Evolutionary conservation across 2,888 invertebrate genomes (phyloP).

Genomic region (Smittia aterrima): DNA sequence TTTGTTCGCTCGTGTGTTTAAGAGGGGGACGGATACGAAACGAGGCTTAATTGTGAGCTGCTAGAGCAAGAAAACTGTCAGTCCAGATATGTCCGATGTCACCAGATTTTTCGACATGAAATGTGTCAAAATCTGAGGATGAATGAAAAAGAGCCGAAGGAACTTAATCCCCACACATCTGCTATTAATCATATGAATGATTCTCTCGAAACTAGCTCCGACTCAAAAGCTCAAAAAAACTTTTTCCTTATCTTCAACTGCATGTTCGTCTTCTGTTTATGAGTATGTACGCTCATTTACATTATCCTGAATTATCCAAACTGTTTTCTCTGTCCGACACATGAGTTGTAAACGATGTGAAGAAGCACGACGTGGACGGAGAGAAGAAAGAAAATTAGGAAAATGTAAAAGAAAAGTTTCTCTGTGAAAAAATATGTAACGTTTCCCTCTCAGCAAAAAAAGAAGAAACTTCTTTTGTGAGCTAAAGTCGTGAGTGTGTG

Average conservation of each 20-base stretch:
- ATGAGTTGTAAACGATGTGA: not conserved
- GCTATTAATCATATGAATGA: constrained; percentile 38
- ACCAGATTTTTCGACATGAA: constrained; percentile 19
- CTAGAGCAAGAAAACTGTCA: constrained; percentile 9
- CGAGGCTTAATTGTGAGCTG: not conserved
- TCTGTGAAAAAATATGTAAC: not conserved
- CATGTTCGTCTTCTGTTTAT: not conserved
- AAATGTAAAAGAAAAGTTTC: constrained; percentile 4
- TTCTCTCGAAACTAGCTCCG: constrained; percentile 3
- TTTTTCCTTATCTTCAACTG: not conserved
- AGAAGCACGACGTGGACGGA: not conserved
- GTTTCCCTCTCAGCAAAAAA: not conserved
- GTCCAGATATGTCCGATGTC: constrained; percentile 1
- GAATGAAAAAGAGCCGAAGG: not conserved
- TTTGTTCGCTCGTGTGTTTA: not conserved
- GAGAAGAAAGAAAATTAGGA: not conserved
- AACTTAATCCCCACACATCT: constrained; percentile 37
- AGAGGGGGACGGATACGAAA: not conserved
- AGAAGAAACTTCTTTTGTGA: not conserved
- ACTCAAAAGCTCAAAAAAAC: not conserved
- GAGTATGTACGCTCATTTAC: not conserved
- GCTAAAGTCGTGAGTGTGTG: not conserved
- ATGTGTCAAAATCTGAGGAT: not conserved
- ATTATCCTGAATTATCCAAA: not conserved
- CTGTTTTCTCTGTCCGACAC: not conserved